phyloP scores from a whole-genome alignment of 2,797 vertebrate species.

The Bradypodion pumilum region DNA sequence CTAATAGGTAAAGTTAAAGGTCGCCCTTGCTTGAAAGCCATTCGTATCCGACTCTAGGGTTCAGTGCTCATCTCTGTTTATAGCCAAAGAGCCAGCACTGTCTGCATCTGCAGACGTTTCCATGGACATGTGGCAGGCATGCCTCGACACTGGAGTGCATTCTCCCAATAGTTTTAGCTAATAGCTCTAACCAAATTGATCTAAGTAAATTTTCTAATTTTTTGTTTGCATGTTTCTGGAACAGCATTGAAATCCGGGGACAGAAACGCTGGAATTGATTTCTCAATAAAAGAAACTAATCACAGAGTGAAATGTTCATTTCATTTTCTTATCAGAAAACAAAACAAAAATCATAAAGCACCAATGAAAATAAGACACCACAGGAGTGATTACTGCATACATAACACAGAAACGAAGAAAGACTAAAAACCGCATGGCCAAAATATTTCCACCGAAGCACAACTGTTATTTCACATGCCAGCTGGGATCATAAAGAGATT shows the following conservation, averaged over 20 bases:
- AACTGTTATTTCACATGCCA: conserved; percentile 67
- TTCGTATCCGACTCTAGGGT: too few relatives aligned
- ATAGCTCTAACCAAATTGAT: background rate
- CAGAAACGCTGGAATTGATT: conserved; percentile 22
- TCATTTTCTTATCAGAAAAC: conserved; percentile 32
- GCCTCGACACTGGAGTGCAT: too few relatives aligned
- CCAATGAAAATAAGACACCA: conserved; percentile 35
- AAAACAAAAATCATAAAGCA: conserved; percentile 57
- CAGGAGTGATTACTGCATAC: conserved; percentile 55
- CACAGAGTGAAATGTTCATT: conserved; percentile 13
- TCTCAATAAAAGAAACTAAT: conserved; percentile 26
- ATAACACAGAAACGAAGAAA: conserved; percentile 64
- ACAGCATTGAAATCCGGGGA: conserved; percentile 4
- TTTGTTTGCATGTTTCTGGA: too few relatives aligned
- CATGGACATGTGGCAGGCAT: too few relatives aligned
- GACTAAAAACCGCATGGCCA: conserved; percentile 59
- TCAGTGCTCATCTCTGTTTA: too few relatives aligned
- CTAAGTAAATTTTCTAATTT: background rate
- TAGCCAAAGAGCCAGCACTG: too few relatives aligned
- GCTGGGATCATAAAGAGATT: conserved; percentile 56
- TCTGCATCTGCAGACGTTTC: too few relatives aligned
- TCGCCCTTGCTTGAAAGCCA: too few relatives aligned
- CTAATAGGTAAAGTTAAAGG: too few relatives aligned
- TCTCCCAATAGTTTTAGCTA: background rate
- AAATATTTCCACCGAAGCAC: conserved; percentile 63